These are phyloP conservation scores for Copsychus sechellarum DNA, from an alignment of 2,113 vertebrate species.

Conservation along the genomic window DNA sequence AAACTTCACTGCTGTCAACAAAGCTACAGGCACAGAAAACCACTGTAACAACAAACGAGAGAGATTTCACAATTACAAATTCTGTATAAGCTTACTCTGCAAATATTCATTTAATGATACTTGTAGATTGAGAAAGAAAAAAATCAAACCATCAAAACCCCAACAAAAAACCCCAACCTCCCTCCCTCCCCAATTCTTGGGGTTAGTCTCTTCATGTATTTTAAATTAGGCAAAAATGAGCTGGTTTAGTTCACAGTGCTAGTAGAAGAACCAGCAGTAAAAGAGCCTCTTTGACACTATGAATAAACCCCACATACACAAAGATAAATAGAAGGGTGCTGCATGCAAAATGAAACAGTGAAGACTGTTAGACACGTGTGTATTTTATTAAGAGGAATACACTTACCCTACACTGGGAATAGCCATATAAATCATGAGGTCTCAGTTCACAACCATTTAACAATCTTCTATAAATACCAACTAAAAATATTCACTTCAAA, in stretches of 20 bases:
- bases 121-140: not conserved
- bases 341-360: constrained; percentile 21
- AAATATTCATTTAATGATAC: not conserved
- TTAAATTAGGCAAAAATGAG: constrained; percentile 14
- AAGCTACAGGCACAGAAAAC: not conserved
- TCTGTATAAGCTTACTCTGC: not conserved
- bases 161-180: not conserved
- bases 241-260: not conserved
- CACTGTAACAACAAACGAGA: not conserved
- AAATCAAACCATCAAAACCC: not conserved
- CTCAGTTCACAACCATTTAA: constrained; percentile 5
- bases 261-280: not conserved
- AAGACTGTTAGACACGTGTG: not conserved
- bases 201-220: not conserved
- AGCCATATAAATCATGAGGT: not conserved
- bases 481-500: constrained; percentile 43
- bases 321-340: constrained; percentile 24
- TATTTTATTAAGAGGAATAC: constrained; percentile 51
- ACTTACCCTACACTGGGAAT: not conserved
- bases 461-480: constrained; percentile 23
- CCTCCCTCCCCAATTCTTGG: not conserved
- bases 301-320: not conserved
- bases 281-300: not conserved
- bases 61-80: not conserved
- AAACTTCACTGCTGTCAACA: not conserved